Percentiles rank a stretch among this genome's conserved stretches.
Conservation (phyloP, 2,113 vertebrate species). For the Atrichornis clamosus region DNA sequence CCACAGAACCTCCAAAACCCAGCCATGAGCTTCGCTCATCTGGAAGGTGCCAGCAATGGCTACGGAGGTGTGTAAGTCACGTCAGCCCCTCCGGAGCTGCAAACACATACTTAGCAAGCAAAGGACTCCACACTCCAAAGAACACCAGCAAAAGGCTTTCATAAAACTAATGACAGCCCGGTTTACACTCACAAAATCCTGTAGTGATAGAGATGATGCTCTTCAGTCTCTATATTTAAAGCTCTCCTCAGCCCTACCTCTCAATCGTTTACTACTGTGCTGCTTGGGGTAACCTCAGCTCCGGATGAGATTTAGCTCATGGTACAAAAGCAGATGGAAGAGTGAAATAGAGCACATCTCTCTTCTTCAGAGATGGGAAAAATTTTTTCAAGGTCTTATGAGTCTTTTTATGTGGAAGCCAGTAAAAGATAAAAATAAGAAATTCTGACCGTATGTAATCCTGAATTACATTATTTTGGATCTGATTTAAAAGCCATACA, state of each 20-base stretch:
- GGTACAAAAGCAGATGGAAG: slow-evolving; percentile 23
- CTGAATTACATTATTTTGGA: slow-evolving; percentile 28
- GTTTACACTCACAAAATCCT: neutral
- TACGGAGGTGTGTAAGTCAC: fast-evolving
- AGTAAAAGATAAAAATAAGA: slow-evolving; percentile 46
- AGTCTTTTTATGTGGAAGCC: slow-evolving; percentile 29
- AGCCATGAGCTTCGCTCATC: fast-evolving
- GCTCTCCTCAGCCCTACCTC: neutral
- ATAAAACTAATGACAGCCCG: neutral
- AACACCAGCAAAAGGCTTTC: neutral
- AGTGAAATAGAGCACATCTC: neutral
- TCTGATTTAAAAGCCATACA: slow-evolving; percentile 12
- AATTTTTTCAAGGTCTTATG: neutral
- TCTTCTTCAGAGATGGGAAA: neutral
- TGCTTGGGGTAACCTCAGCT: neutral
- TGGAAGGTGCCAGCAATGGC: neutral
- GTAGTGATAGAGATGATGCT: neutral
- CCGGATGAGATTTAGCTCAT: neutral
- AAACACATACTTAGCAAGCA: neutral
- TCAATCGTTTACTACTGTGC: neutral
- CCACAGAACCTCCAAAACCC: fast-evolving
- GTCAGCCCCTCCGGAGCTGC: neutral
- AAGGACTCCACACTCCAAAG: neutral
- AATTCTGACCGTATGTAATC: neutral
- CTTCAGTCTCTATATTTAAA: neutral